Base-by-base conservation (phyloP, 2,888 invertebrate genomes). In the Hyalella azteca region DNA sequence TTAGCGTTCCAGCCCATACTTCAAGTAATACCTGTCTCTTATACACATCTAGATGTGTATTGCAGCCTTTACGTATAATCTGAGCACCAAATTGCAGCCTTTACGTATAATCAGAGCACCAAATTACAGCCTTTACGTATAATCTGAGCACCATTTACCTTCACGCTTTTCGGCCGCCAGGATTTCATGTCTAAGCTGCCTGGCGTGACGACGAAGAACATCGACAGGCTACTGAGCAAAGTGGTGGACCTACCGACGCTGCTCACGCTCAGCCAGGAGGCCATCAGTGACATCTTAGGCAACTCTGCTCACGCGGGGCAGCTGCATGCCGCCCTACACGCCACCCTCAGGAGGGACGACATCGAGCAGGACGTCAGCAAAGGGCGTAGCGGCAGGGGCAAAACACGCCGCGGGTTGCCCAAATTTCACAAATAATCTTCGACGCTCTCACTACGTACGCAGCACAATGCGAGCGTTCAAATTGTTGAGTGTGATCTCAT, bases 141-240 rank as follows among this genome's bases (percentile, higher is more conserved):
- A n/a, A n/a, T n/a, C n/a, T n/a, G n/a, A n/a, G n/a, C n/a, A n/a
- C n/a, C n/a, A n/a, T n/a, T n/a, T n/a, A n/a, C n/a, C n/a, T n/a
- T n/a, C n/a, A n/a, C n/a, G n/a, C n/a, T n/a, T n/a, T n/a, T n/a
- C n/a, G n/a, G n/a, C n/a, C n/a, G n/a, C n/a, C 92, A 94, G 88
- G 88, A 88, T 84, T 83, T 82, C 49, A 54, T 85, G 26, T 77
- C 82, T n/a, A 84, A 85, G 78, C 77, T 86, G 19, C 84, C 84
- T 9, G 85, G 85, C 11, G 91, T 97, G 5, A 93, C 92, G 84
- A 92, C 94, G 0, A 95, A 95, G 88, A 98, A 97, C 88, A 91
- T 96, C 5, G 90, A 92, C 78, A 87, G 90, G 19, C 89, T 98
- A 79, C 90, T 98, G 89, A 93, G 93, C 85, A 92, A 92, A 86